Evolutionary conservation across 2,888 invertebrate species (phyloP).

Genomic region (Palloptera scutellata): DNA sequence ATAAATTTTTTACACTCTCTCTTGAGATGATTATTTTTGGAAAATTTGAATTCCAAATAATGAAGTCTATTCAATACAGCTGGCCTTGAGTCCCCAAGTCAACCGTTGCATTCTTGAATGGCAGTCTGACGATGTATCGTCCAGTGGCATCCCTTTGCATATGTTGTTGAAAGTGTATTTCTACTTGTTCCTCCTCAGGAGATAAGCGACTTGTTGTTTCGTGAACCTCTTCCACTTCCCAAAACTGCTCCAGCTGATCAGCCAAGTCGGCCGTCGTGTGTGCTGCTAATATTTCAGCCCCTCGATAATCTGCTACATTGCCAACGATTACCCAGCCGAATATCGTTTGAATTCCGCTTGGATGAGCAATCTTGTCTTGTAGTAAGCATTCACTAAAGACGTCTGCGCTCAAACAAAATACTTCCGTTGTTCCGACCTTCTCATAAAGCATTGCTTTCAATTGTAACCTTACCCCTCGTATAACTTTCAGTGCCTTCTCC

Average conservation of each 20-base stretch:
- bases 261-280: conserved; percentile 19
- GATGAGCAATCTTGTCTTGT: conserved; percentile 22
- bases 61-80: conserved; percentile 13
- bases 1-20: conserved; percentile 31
- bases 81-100: conserved; percentile 24
- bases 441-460: background rate
- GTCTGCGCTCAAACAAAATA: conserved; percentile 29
- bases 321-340: conserved; percentile 36
- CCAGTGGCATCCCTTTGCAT: conserved; percentile 14
- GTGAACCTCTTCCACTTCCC: conserved; percentile 33
- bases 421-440: conserved; percentile 11
- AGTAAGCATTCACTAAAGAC: conserved; percentile 26
- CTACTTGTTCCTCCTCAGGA: conserved; percentile 32
- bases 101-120: conserved; percentile 20
- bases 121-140: conserved; percentile 30
- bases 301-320: conserved; percentile 6
- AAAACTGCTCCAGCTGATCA: conserved; percentile 33
- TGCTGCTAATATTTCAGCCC: conserved; percentile 14
- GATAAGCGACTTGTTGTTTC: conserved; percentile 10
- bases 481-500: conserved; percentile 17
- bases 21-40: conserved; percentile 8
- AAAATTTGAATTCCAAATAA: conserved; percentile 27
- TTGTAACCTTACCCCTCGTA: conserved; percentile 30
- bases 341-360: conserved; percentile 29
- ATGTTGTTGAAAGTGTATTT: conserved; percentile 25